Percentiles rank a stretch among this genome's conserved stretches.
Evolutionary conservation across 2,888 invertebrate genomes (phyloP).

Genomic region (Galeruca laticollis): DNA sequence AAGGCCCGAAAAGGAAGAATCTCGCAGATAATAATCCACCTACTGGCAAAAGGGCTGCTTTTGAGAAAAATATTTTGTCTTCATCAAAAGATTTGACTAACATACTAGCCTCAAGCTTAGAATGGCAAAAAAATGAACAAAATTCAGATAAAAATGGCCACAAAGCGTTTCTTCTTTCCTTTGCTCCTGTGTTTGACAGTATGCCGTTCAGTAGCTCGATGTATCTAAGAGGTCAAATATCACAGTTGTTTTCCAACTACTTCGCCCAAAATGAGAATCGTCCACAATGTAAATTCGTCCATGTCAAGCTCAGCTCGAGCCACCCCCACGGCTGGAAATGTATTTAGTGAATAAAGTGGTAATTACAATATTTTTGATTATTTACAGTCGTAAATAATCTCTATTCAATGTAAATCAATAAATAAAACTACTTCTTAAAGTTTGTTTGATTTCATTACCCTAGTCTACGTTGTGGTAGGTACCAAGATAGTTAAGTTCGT

Average conservation of each 20-base stretch:
- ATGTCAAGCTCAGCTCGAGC: constrained; percentile 4
- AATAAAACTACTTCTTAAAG: too few relatives aligned
- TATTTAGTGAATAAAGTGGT: neutral
- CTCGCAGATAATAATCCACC: constrained; percentile 4
- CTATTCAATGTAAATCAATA: too few relatives aligned
- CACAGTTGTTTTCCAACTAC: constrained; percentile 13
- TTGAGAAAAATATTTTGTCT: constrained; percentile 13
- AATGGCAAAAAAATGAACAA: constrained; percentile 12
- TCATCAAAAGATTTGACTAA: constrained; percentile 6
- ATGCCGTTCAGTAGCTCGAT: neutral
- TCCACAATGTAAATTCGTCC: neutral
- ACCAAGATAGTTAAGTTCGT: too few relatives aligned
- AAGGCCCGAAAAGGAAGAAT: constrained; percentile 7
- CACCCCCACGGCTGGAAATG: neutral
- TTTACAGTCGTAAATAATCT: constrained; percentile 4
- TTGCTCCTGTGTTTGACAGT: constrained; percentile 10
- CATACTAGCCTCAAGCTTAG: constrained; percentile 10
- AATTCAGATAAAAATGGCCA: constrained; percentile 7
- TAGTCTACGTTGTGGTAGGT: too few relatives aligned
- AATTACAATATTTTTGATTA: constrained; percentile 10
- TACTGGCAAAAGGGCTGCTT: constrained; percentile 2
- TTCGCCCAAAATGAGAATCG: constrained; percentile 1
- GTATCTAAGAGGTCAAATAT: constrained; percentile 8
- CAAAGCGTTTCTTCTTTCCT: constrained; percentile 11
- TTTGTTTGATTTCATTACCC: too few relatives aligned